Conservation (phyloP, 2,888 invertebrate species). For the Invenusta paracnida region DNA sequence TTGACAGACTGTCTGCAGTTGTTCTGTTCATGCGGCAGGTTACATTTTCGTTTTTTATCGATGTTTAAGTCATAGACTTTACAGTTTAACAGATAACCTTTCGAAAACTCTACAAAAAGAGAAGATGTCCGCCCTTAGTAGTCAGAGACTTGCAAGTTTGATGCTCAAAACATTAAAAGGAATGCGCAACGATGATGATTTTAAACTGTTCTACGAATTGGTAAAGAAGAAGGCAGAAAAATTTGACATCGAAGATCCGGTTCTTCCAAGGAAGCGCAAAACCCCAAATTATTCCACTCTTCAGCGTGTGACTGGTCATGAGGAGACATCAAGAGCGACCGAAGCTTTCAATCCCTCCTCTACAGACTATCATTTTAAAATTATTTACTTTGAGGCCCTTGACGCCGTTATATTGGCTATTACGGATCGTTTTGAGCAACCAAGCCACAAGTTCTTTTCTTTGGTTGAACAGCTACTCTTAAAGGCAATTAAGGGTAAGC, state of each 20-base stretch:
- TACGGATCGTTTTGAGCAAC: slow-evolving; percentile 29
- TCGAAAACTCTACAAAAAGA: slow-evolving; percentile 20
- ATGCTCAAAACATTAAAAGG: slow-evolving; percentile 26
- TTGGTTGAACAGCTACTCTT: slow-evolving; percentile 22
- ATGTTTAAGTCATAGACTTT: slow-evolving; percentile 24
- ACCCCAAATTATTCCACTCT: neutral
- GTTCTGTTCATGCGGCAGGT: too few species aligned
- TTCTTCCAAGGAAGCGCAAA: slow-evolving; percentile 26
- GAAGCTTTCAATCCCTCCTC: slow-evolving; percentile 26
- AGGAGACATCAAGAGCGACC: slow-evolving; percentile 24
- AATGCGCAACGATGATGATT: slow-evolving; percentile 6
- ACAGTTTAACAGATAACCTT: slow-evolving; percentile 29
- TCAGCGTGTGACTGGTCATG: slow-evolving; percentile 23
- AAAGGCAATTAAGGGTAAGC: slow-evolving; percentile 23
- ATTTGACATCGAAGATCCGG: slow-evolving; percentile 25
- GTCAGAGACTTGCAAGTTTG: neutral
- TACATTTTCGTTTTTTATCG: too few species aligned
- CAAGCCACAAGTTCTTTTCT: slow-evolving; percentile 22
- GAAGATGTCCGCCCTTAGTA: slow-evolving; percentile 24
- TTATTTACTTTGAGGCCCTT: slow-evolving; percentile 26
- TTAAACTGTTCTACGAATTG: slow-evolving; percentile 14
- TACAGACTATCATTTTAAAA: slow-evolving; percentile 14
- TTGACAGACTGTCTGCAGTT: too few species aligned
- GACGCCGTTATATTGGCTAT: slow-evolving; percentile 29
- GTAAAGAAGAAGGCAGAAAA: slow-evolving; percentile 17